These are phyloP conservation scores for Heliothis peltigera DNA, from an alignment of 2,888 invertebrate species.

Conservation along the genomic window DNA sequence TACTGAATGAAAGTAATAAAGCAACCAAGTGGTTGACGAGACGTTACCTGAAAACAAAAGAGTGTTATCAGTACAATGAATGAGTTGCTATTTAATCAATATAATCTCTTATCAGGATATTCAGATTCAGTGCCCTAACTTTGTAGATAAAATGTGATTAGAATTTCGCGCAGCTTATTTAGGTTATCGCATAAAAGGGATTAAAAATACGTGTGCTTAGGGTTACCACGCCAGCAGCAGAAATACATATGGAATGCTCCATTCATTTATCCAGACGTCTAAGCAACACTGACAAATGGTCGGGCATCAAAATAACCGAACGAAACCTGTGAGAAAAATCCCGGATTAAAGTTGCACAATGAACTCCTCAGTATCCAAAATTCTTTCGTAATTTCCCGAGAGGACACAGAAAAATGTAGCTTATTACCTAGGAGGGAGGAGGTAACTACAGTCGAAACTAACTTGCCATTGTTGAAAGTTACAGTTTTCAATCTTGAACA, in stretches of 20 bases:
- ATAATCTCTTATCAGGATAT: conserved; percentile 43
- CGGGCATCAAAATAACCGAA: conserved; percentile 53
- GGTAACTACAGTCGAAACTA: conserved; percentile 68
- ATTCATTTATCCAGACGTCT: conserved; percentile 46
- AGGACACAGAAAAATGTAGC: conserved; percentile 73
- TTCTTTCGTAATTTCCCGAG: conserved; percentile 75
- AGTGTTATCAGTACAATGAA: conserved; percentile 24
- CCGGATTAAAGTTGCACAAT: conserved; percentile 53
- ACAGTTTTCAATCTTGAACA: conserved; percentile 82
- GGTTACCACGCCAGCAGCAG: conserved; percentile 13
- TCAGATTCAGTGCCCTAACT: conserved; percentile 28
- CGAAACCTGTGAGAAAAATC: conserved; percentile 48
- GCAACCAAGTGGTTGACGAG: conserved; percentile 13
- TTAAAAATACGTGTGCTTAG: conserved; percentile 29
- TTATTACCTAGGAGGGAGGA: conserved; percentile 66
- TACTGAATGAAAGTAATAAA: conserved; percentile 44
- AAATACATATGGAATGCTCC: conserved; percentile 28
- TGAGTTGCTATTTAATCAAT: conserved; percentile 24
- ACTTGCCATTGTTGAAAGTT: conserved; percentile 71
- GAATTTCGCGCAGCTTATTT: conserved; percentile 29
- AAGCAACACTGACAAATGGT: conserved; percentile 47
- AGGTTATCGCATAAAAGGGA: conserved; percentile 35
- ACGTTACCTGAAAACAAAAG: conserved; percentile 57
- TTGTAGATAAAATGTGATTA: conserved; percentile 43
- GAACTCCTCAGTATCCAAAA: conserved; percentile 56